Base-by-base conservation (phyloP, 2,888 invertebrate species). In the Brenthis hecate region DNA sequence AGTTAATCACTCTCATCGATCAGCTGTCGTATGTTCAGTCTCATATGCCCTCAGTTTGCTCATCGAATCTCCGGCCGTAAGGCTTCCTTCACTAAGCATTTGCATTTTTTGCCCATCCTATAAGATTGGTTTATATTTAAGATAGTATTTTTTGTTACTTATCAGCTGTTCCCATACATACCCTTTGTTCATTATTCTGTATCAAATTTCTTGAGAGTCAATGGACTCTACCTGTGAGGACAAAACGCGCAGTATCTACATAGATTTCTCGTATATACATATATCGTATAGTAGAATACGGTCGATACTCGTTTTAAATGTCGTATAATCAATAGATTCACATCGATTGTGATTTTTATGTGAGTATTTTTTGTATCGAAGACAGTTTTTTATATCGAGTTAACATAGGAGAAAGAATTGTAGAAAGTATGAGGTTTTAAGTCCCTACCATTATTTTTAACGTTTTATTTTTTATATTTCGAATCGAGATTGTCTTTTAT, bases 191-290 rank as follows among this genome's bases (percentile, higher is more conserved):
- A 61, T 63, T 56, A 53, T 65, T 56, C 55, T 72, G 68, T 69
- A 70, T 69, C 63, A 55, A 66, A 73, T 69, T 65, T 58, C 67
- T 56, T 60, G 32, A 63, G 69, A 71, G 69, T 76, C 74, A 75
- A 75, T 74, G 71, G 75, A 70, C 67, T 74, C 72, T 78, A 78
- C 77, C 77, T 77, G 79, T 66, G 68, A 56, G 66, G 50, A 70
- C 68, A 68, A 68, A 68, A 69, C 36, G n/a, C 28, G 23, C n/a
- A 55, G 48, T 48, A 70, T n/a, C n/a, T n/a, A n/a, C 0, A 60
- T 32, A 56, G 56, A 55, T 64, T 62, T 54, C 65, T n/a, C 13
- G 54, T 63, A 56, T 43, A 70, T 28, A 11, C 36, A 43, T 43
- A 43, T 11, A 11, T 43, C 8, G 36, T 43, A 63, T 68, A 68